Conservation (phyloP, 2,797 vertebrate species). For the Dendrocincla fuliginosa region DNA sequence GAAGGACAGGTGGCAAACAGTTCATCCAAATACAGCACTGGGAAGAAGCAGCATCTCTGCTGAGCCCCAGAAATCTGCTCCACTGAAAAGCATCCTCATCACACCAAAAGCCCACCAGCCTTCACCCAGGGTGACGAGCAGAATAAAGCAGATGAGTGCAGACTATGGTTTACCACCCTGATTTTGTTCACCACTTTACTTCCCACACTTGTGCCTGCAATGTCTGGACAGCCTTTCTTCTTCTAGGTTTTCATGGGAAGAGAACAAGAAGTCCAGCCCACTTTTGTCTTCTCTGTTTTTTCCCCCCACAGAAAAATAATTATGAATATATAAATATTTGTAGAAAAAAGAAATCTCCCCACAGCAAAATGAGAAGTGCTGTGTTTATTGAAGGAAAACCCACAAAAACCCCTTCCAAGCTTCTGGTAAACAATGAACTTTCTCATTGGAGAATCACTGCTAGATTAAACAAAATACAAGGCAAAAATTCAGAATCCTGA, state of each 20-base stretch:
- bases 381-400: not conserved
- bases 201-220: not conserved
- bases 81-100: not conserved
- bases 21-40: not conserved
- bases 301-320: not conserved
- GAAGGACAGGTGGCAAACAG: fast-evolving
- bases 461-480: not conserved
- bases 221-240: not conserved
- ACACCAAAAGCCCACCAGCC: not conserved
- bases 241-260: not conserved
- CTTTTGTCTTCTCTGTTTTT: not conserved
- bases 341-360: not conserved
- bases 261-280: not conserved
- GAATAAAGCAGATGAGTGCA: not conserved
- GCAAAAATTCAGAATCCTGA: not conserved
- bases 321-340: not conserved
- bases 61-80: not conserved
- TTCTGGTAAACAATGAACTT: not conserved
- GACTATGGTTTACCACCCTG: not conserved
- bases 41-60: not conserved
- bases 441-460: not conserved
- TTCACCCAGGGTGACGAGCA: not conserved
- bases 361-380: not conserved
- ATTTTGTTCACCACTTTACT: not conserved
- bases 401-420: not conserved